Percentiles rank a stretch among this genome's conserved stretches.
These are phyloP conservation scores for Drosophila melanogaster DNA, from an alignment of 1,140 invertebrate genomes.

Conservation along the genomic window Release_6_plus_ISO1_MT NT_037436.4:9293501-9294000, in stretches of 20 bases:
- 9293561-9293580: constrained; percentile 76
- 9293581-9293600: constrained; percentile 55
- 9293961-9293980: constrained; percentile 34
- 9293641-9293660: constrained; percentile 41
- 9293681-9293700: constrained; percentile 48
- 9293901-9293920: constrained; percentile 35
- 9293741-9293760: constrained; percentile 30
- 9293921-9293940: constrained; percentile 66
- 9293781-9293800: constrained; percentile 76
- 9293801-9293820: constrained; percentile 74
- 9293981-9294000: not conserved
- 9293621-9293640: constrained; percentile 23
- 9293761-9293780: constrained; percentile 72
- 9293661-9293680: constrained; percentile 23
- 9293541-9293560: constrained; percentile 79
- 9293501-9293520: constrained; percentile 73
- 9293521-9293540: constrained; percentile 76
- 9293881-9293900: constrained; percentile 47
- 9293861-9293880: constrained; percentile 75
- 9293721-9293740: constrained; percentile 32
- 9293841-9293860: constrained; percentile 49
- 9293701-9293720: constrained; percentile 81
- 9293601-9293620: not conserved
- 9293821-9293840: constrained; percentile 67
- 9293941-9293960: constrained; percentile 70